These are phyloP conservation scores for Gallinago undulata DNA, from an alignment of 2,113 vertebrate species.

Conservation along the genomic window DNA sequence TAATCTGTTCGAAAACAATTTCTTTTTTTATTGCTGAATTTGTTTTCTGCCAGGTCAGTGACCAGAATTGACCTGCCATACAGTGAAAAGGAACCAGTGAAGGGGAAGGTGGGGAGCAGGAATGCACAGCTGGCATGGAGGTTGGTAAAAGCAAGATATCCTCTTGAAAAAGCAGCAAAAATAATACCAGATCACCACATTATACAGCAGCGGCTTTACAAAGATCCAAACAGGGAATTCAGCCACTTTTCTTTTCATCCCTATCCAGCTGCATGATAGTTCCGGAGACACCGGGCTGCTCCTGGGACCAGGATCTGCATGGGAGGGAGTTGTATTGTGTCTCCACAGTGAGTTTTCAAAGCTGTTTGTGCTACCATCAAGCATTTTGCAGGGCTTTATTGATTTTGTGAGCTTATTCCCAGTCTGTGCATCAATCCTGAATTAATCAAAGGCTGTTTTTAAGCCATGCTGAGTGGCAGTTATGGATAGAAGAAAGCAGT, in stretches of 20 bases:
- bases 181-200: background rate
- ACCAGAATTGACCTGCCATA: background rate
- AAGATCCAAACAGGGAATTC: background rate
- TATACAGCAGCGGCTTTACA: background rate
- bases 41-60: background rate
- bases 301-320: background rate
- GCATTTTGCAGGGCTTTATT: background rate
- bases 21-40: background rate
- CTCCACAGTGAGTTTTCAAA: background rate
- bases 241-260: background rate
- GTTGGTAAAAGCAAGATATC: background rate
- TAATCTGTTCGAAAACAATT: background rate
- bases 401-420: background rate
- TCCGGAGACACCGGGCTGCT: background rate
- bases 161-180: background rate
- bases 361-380: background rate
- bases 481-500: background rate
- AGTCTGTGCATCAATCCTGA: background rate
- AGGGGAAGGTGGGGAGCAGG: background rate
- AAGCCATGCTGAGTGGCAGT: background rate
- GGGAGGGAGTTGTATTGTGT: background rate
- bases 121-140: background rate
- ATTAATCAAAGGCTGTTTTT: background rate
- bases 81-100: background rate
- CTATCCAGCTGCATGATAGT: background rate